Conservation (phyloP, 2,113 vertebrate species). For the Apodemus sylvaticus region DNA sequence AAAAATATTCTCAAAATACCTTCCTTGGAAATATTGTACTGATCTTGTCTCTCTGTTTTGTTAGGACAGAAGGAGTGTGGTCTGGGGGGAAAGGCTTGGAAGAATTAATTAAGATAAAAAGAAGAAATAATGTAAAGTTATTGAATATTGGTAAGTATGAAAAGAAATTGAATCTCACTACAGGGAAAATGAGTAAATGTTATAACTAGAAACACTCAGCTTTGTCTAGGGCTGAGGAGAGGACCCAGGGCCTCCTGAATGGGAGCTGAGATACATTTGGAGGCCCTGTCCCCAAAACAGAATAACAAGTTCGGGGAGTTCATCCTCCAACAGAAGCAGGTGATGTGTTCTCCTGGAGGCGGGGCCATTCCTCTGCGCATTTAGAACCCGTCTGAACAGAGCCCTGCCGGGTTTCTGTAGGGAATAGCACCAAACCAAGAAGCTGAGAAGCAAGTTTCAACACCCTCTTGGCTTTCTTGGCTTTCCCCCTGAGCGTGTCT, state of each 20-base stretch:
- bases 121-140: constrained; percentile 2
- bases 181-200: constrained; percentile 19
- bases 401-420: neutral
- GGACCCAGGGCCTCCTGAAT: neutral
- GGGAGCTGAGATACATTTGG: neutral
- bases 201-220: neutral
- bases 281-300: neutral
- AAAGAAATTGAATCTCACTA: constrained; percentile 20
- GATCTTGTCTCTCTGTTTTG: neutral
- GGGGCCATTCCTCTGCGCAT: neutral
- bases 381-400: constrained; percentile 54
- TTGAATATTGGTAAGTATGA: neutral
- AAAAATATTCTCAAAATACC: constrained; percentile 35
- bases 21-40: neutral
- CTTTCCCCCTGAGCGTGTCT: neutral
- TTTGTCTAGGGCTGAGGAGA: neutral
- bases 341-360: constrained; percentile 25
- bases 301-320: neutral
- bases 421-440: neutral
- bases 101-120: neutral
- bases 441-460: neutral
- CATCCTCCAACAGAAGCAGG: neutral
- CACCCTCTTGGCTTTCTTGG: neutral
- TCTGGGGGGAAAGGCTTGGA: neutral
- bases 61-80: neutral